phyloP scores from a whole-genome alignment of 2,888 invertebrate genomes.

The Eupithecia subumbrata region DNA sequence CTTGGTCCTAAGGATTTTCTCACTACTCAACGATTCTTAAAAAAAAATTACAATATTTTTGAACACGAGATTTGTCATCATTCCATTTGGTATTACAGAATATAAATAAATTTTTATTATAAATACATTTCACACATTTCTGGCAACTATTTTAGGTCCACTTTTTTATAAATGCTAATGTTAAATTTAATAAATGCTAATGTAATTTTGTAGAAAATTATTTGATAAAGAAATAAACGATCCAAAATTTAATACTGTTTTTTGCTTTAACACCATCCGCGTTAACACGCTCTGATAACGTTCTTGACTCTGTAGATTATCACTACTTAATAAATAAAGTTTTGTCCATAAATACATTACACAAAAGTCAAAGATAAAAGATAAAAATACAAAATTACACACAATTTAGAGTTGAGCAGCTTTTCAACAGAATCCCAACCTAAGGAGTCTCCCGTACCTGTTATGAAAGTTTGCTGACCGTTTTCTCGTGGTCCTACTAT shows the following conservation, averaged over 20 bases:
- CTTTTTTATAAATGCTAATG: not conserved
- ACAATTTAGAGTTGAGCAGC: no score
- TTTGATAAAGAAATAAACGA: not conserved
- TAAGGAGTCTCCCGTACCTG: no score
- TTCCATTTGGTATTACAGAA: constrained; percentile 22
- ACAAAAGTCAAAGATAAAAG: no score
- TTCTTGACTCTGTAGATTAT: no score
- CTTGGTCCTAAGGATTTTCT: not conserved
- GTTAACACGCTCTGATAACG: no score
- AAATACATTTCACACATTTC: not conserved
- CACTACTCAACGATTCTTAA: not conserved
- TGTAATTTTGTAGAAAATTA: no score
- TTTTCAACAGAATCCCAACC: no score
- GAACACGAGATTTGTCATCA: not conserved
- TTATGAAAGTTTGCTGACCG: no score
- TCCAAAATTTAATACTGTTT: not conserved
- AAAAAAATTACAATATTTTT: not conserved
- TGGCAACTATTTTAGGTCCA: not conserved
- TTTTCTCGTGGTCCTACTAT: no score
- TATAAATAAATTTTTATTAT: constrained; percentile 21
- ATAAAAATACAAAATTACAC: no score
- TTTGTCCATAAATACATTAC: no score
- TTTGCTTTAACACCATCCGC: not conserved
- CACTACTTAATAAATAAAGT: no score
- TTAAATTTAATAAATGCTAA: not conserved